Evolutionary conservation across 2,113 vertebrate genomes (phyloP).

Genomic region (Paradoxurus hermaphroditus): DNA sequence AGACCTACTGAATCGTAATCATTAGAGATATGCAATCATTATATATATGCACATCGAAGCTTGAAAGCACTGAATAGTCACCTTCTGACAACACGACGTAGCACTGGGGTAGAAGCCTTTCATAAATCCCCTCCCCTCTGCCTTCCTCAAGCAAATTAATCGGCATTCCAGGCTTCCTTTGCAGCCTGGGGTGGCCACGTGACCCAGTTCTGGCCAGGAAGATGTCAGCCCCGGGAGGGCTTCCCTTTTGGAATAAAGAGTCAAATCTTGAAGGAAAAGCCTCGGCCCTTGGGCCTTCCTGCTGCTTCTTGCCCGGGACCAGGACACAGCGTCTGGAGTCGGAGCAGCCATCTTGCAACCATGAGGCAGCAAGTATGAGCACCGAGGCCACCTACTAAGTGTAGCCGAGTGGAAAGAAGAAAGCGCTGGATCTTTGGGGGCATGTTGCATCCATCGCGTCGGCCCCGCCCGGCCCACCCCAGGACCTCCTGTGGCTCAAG

Average conservation of each 20-base stretch:
- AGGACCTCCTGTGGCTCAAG: neutral
- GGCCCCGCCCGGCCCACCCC: neutral
- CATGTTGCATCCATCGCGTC: neutral
- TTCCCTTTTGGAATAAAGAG: neutral
- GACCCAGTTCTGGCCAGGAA: neutral
- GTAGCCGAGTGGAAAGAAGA: neutral
- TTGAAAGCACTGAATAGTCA: neutral
- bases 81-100: neutral
- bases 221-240: neutral
- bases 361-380: neutral
- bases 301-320: neutral
- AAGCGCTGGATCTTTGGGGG: neutral
- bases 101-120: neutral
- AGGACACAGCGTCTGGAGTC: neutral
- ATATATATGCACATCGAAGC: neutral
- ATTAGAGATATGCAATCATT: no score
- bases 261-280: neutral
- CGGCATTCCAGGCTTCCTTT: neutral
- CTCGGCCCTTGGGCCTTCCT: neutral
- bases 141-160: neutral
- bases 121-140: neutral
- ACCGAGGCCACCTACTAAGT: neutral
- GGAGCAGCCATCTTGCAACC: neutral
- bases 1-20: neutral
- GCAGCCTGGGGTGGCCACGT: no score